phyloP scores from a whole-genome alignment of 2,113 vertebrate genomes.

The Chloropsis hardwickii region DNA sequence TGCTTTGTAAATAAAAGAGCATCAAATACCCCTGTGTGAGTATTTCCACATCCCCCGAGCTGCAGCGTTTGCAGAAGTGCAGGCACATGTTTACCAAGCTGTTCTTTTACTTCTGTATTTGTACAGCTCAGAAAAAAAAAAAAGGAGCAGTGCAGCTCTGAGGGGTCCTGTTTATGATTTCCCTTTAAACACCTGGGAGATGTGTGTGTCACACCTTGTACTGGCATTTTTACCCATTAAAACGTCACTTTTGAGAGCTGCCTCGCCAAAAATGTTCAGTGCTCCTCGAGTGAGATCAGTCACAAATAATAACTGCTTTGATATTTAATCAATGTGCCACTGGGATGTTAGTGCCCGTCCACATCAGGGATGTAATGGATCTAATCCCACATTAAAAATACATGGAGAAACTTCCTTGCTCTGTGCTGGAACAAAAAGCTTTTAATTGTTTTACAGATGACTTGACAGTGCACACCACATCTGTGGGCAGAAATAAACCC shows the following conservation, averaged over 20 bases:
- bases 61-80: neutral
- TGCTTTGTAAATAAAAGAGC: neutral
- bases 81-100: neutral
- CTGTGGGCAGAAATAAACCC: neutral
- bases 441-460: neutral
- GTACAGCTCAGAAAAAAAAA: neutral
- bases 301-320: neutral
- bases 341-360: neutral
- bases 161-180: neutral
- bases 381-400: neutral
- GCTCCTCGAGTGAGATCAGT: neutral
- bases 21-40: fast-evolving
- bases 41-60: no score
- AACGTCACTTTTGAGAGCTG: neutral
- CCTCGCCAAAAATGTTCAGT: fast-evolving
- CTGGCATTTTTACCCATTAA: neutral
- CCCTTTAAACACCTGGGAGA: neutral
- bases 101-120: conserved; percentile 2
- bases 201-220: no score
- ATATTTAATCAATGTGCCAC: neutral
- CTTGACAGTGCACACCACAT: neutral
- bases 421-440: neutral
- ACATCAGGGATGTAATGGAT: neutral
- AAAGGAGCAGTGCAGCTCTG: neutral
- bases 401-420: neutral